Evolutionary conservation across 1,140 invertebrate species (phyloP).

Genomic region (Caligus rogercresseyi): DNA sequence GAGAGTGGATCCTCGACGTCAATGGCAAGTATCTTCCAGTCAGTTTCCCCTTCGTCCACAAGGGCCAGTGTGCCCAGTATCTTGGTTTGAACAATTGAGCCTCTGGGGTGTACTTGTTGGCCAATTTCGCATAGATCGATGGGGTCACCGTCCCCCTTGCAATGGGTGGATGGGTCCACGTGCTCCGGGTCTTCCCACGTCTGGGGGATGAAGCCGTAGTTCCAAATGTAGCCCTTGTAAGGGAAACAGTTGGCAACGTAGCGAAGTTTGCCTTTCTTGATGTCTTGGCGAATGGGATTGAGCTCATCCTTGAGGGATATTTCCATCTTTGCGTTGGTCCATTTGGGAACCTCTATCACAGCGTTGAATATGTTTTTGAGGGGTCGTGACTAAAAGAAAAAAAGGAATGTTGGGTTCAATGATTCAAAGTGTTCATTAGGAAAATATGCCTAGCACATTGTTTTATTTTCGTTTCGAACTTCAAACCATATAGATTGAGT

Average conservation of each 20-base stretch:
- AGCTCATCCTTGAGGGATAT: constrained; percentile 46
- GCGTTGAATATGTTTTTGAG: constrained; percentile 69
- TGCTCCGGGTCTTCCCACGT: constrained; percentile 31
- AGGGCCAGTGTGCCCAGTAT: constrained; percentile 70
- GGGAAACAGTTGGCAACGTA: constrained; percentile 95
- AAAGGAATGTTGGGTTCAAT: too few relatives aligned
- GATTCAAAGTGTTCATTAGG: too few relatives aligned
- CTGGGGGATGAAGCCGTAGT: constrained; percentile 93
- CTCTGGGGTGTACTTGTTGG: constrained; percentile 28
- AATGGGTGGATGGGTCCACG: constrained; percentile 64
- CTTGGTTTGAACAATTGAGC: constrained; percentile 50
- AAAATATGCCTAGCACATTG: too few relatives aligned
- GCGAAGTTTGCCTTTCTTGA: constrained; percentile 86
- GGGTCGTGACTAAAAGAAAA: constrained; percentile 40
- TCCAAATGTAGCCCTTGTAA: constrained; percentile 99
- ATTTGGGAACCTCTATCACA: constrained; percentile 95
- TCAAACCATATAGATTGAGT: too few relatives aligned
- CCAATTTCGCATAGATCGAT: constrained; percentile 98
- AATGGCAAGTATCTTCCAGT: constrained; percentile 93
- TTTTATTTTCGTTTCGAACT: too few relatives aligned
- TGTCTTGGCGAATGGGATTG: constrained; percentile 96
- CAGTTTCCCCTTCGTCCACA: constrained; percentile 94
- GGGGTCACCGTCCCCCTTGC: constrained; percentile 94
- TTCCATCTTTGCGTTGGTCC: constrained; percentile 99
- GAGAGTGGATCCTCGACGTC: constrained; percentile 31